A percentile compares a stretch with the other conserved stretches of the same genome.
phyloP scores from a whole-genome alignment of 2,113 vertebrate genomes.

The Melozone crissalis region DNA sequence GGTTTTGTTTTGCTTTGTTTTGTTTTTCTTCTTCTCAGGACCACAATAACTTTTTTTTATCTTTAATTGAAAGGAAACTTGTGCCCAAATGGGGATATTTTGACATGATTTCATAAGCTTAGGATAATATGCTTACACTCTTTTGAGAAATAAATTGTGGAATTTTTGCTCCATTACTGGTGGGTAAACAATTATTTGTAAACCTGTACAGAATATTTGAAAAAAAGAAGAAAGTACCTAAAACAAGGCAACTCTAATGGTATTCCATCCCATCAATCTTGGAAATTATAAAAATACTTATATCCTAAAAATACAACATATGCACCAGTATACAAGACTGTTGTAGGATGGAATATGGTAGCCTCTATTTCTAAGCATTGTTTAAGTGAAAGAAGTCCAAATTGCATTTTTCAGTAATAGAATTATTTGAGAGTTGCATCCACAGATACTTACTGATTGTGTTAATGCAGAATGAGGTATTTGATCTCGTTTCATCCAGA shows the following conservation, averaged over 20 bases:
- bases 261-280: not conserved
- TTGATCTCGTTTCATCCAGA: not conserved
- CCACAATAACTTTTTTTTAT: not conserved
- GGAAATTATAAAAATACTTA: not conserved
- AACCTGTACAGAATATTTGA: not conserved
- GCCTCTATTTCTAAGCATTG: not conserved
- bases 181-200: not conserved
- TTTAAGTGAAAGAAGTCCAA: not conserved
- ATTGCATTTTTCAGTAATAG: not conserved
- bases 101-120: not conserved
- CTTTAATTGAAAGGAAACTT: not conserved
- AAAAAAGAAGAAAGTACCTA: not conserved
- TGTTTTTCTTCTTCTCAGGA: not conserved
- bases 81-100: not conserved
- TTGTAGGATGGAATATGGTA: not conserved
- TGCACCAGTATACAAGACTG: not conserved
- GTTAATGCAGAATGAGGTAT: not conserved
- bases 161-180: not conserved
- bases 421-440: not conserved
- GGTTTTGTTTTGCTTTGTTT: not conserved
- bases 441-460: not conserved
- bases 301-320: rapidly evolving
- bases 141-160: not conserved
- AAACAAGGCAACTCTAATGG: not conserved
- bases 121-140: not conserved